Evolutionary conservation across 1,140 invertebrate genomes (phyloP).

Genomic region (Penaeus japonicus): DNA sequence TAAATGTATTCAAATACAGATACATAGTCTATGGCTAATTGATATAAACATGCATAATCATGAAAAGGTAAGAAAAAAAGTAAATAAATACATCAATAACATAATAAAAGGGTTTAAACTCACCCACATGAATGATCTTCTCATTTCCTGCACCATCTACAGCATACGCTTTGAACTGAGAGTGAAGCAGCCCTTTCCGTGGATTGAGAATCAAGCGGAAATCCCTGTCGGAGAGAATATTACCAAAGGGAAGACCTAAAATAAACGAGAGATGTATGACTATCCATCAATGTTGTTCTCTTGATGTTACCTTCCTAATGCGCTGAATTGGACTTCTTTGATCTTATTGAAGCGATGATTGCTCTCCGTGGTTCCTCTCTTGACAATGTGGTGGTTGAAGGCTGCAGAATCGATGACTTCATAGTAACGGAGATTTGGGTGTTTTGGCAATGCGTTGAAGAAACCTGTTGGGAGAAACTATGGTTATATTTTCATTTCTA

Average conservation of each 20-base stretch:
- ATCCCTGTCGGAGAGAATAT: constrained; percentile 68
- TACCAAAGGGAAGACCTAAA: not conserved
- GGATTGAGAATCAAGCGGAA: constrained; percentile 87
- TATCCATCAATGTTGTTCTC: not conserved
- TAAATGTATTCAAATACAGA: too few species aligned
- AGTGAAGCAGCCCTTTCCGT: constrained; percentile 82
- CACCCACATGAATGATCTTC: constrained; percentile 83
- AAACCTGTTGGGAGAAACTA: constrained; percentile 19
- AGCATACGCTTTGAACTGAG: constrained; percentile 87
- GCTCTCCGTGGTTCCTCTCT: constrained; percentile 80
- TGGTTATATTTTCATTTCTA: not conserved
- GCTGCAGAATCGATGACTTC: constrained; percentile 79
- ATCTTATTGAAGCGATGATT: constrained; percentile 86
- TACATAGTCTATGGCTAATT: too few species aligned
- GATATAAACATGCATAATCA: too few species aligned
- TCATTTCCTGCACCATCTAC: constrained; percentile 85
- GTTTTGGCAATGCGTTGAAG: constrained; percentile 19
- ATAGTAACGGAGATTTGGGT: constrained; percentile 78
- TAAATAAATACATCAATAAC: not conserved
- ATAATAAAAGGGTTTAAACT: constrained; percentile 55
- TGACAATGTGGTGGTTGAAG: constrained; percentile 81
- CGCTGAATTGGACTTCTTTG: constrained; percentile 84
- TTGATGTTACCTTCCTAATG: constrained; percentile 71
- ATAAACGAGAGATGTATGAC: constrained; percentile 29
- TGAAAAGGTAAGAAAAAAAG: not conserved